Conservation (phyloP, 2,113 vertebrate species). For the Amazona vittata region DNA sequence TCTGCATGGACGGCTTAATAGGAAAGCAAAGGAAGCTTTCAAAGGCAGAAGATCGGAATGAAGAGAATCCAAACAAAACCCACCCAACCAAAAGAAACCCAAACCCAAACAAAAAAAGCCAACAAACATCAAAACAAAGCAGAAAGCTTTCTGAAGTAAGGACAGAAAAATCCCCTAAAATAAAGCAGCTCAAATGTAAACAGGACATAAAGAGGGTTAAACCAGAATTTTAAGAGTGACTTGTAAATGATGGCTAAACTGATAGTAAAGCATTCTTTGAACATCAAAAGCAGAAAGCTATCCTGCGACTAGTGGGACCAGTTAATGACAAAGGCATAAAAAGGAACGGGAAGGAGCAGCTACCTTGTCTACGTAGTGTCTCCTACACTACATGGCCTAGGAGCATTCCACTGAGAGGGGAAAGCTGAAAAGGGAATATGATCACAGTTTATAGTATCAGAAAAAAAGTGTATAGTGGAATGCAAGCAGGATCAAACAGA, state of each 20-base stretch:
- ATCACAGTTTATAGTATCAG: neutral
- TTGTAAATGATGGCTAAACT: neutral
- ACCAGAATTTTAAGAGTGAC: neutral
- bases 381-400: neutral
- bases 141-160: neutral
- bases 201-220: neutral
- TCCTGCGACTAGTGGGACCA: neutral
- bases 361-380: neutral
- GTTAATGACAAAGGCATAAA: slow-evolving; percentile 17
- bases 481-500: neutral
- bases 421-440: neutral
- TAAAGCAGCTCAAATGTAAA: slow-evolving; percentile 4
- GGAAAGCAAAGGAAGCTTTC: neutral
- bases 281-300: slow-evolving; percentile 10
- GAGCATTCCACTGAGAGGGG: neutral
- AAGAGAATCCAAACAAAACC: neutral
- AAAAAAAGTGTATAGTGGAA: neutral
- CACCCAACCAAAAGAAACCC: neutral
- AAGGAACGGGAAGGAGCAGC: neutral
- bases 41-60: neutral
- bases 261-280: slow-evolving; percentile 7
- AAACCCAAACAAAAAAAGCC: neutral
- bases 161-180: neutral
- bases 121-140: neutral
- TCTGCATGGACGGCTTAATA: neutral